phyloP scores from a whole-genome alignment of 2,888 invertebrate genomes.

The Metopia argyrocephala region DNA sequence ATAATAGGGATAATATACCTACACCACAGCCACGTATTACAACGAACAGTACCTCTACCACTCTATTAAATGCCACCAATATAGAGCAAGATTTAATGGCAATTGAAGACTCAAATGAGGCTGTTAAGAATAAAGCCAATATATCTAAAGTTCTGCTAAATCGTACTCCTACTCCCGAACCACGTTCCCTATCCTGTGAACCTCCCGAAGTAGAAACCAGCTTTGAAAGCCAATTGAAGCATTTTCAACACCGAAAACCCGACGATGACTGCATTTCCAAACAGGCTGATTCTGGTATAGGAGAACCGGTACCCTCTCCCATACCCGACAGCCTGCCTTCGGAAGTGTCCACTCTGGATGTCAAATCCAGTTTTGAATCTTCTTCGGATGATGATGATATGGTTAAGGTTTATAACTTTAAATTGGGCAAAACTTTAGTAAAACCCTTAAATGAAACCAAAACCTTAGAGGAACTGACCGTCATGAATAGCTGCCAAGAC shows the following conservation, averaged over 20 bases:
- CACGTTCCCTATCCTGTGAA: constrained; percentile 69
- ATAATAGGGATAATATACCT: constrained; percentile 63
- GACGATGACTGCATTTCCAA: constrained; percentile 74
- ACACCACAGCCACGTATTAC: constrained; percentile 72
- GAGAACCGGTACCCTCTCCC: constrained; percentile 73
- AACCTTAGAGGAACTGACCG: constrained; percentile 64
- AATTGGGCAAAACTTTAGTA: constrained; percentile 75
- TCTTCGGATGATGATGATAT: constrained; percentile 78
- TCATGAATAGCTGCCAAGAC: constrained; percentile 44
- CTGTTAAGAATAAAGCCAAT: constrained; percentile 65
- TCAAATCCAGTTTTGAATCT: constrained; percentile 72
- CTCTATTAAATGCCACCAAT: constrained; percentile 60
- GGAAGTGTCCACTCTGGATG: constrained; percentile 66
- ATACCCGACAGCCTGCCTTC: constrained; percentile 69
- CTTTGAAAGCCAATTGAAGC: constrained; percentile 46
- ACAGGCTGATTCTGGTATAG: constrained; percentile 76
- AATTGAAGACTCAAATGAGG: constrained; percentile 1
- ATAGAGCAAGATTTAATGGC: constrained; percentile 37
- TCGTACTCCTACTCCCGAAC: constrained; percentile 75
- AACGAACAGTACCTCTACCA: constrained; percentile 64
- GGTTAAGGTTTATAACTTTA: constrained; percentile 77
- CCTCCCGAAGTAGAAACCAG: constrained; percentile 48
- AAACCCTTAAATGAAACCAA: constrained; percentile 67
- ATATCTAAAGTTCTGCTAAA: constrained; percentile 75
- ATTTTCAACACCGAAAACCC: constrained; percentile 53